Evolutionary conservation across 2,113 vertebrate species (phyloP), one percentile per base, ranked within the genome.

Genomic region (Tylochromis polylepis): DNA sequence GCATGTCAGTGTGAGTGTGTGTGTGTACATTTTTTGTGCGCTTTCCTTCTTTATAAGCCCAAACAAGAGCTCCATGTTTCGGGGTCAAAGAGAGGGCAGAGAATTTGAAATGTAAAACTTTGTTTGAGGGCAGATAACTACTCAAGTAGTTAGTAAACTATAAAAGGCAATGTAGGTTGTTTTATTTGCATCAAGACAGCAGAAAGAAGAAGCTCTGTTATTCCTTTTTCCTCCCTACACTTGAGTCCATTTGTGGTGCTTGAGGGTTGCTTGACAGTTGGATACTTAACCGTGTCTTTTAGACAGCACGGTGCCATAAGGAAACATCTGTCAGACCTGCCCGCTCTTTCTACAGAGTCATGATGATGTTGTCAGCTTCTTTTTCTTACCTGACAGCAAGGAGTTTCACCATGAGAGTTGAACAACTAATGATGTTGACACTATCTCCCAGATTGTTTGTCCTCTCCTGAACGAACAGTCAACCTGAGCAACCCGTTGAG

Each of bases 31-130:
- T 67, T 67, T 60, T 72, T 81, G 83, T 84, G 85, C 16, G 55
- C 85, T 88, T 91, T 91, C 83, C 59, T 87, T 87, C 90, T 88
- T 82, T 81, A 86, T 89, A 95, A 91, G 89, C 91, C 91, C 88
- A 90, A 93, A 94, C 93, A 93, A 92, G 87, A 84, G 90, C 92
- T 92, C 87, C 83, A 89, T 92, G 87, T 93, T 95, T 89, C 4
- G 86, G 93, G 95, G 94, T 95, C 95, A 95, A 82, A 84, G 36
- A 80, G 70, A 94, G 95, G 95, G 93, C 93, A 93, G 29, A 55
- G 78, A 87, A 90, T 92, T 43, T 89, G 85, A 84, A 91, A 87
- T 82, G 49, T 58, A 87, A 83, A 94, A 94, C 91, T 94, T 94
- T 93, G 60, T 93, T 89, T 81, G 46, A 86, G 59, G 20, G 78